These are phyloP conservation scores for Psilopsiagon aurifrons DNA, from an alignment of 2,113 vertebrate genomes.

Conservation along the genomic window DNA sequence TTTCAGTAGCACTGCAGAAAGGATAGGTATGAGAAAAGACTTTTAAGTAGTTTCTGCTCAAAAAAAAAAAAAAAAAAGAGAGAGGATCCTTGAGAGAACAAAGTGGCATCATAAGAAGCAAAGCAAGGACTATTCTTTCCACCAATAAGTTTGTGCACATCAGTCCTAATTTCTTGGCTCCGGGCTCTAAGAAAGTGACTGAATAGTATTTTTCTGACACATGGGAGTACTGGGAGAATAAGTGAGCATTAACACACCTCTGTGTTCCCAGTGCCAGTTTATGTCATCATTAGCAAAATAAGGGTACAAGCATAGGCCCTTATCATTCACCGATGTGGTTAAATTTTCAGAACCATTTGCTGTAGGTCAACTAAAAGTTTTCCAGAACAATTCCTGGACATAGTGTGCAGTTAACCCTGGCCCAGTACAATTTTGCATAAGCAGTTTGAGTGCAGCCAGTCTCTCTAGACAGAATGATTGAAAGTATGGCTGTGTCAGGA, in stretches of 20 bases:
- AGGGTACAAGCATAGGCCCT: not conserved
- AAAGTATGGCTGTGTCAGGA: not conserved
- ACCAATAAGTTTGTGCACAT: not conserved
- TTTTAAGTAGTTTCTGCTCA: not conserved
- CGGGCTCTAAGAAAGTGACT: not conserved
- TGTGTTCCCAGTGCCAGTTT: not conserved
- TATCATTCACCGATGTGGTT: not conserved
- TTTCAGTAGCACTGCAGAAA: not conserved
- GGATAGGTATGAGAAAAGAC: not conserved
- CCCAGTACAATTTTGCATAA: not conserved
- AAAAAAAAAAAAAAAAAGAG: not conserved
- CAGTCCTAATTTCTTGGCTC: not conserved
- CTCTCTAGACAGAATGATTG: not conserved
- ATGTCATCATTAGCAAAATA: fast-evolving
- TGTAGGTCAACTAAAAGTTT: not conserved
- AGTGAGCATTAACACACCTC: not conserved
- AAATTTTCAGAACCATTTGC: not conserved
- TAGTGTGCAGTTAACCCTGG: not conserved
- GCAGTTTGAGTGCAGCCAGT: not conserved
- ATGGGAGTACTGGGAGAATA: not conserved
- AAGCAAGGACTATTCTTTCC: not conserved
- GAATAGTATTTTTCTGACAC: not conserved
- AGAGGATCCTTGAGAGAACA: not conserved
- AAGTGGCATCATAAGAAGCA: not conserved
- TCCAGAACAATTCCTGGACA: not conserved